Percentiles rank a stretch among this genome's conserved stretches.
These are phyloP conservation scores for Minunthozetes semirufus DNA, from an alignment of 2,888 invertebrate genomes.

Conservation along the genomic window DNA sequence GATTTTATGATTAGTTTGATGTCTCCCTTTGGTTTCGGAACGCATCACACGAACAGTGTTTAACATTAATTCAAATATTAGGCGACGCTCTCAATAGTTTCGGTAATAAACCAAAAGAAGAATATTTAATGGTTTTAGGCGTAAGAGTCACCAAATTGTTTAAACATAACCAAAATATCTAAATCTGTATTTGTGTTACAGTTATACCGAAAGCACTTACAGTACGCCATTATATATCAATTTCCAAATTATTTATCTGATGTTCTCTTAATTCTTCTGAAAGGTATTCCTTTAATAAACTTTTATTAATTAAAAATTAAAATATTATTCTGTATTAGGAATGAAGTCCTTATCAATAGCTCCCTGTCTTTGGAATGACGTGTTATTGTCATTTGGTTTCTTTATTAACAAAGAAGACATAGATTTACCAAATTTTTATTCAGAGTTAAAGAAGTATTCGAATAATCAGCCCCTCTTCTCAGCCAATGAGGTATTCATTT, in stretches of 20 bases:
- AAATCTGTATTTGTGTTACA: neutral
- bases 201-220: slow-evolving; percentile 38
- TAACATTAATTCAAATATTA: slow-evolving; percentile 29
- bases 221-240: slow-evolving; percentile 34
- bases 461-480: slow-evolving; percentile 36
- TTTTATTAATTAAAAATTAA: neutral
- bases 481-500: slow-evolving; percentile 26
- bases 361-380: slow-evolving; percentile 37
- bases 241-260: slow-evolving; percentile 33
- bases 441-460: slow-evolving; percentile 34
- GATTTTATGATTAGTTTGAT: slow-evolving; percentile 34
- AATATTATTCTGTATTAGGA: neutral
- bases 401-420: slow-evolving; percentile 24
- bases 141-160: neutral
- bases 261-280: slow-evolving; percentile 30
- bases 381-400: slow-evolving; percentile 37
- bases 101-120: slow-evolving; percentile 32
- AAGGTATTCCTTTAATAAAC: neutral
- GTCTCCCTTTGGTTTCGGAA: slow-evolving; percentile 35
- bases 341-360: slow-evolving; percentile 27
- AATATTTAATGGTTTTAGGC: slow-evolving; percentile 34
- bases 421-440: slow-evolving; percentile 9
- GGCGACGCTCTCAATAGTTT: slow-evolving; percentile 32
- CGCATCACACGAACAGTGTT: slow-evolving; percentile 32
- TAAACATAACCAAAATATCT: neutral